A percentile compares a stretch with the other conserved stretches of the same genome.
Conservation (phyloP, 2,113 vertebrate species). For the Mionectes macconnelli region DNA sequence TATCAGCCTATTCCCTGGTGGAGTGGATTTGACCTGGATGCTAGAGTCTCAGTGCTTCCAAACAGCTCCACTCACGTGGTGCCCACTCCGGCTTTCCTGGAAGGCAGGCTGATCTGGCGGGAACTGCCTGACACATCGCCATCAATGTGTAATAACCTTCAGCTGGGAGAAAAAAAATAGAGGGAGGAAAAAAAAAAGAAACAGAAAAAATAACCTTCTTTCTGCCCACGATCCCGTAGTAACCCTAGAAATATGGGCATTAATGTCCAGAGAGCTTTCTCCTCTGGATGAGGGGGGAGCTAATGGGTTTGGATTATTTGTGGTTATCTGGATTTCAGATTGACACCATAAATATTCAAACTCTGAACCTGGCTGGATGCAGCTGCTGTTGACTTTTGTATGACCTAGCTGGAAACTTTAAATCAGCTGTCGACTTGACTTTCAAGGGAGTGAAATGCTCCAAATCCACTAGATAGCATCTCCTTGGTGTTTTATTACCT, state of each 20-base stretch:
- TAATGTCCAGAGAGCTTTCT: constrained; percentile 64
- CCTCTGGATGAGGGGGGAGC: constrained; percentile 37
- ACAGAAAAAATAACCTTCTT: neutral
- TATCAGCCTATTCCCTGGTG: constrained; percentile 28
- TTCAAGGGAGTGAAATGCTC: constrained; percentile 73
- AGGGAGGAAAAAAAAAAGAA: neutral
- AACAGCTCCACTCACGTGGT: neutral
- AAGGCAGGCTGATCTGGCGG: constrained; percentile 19
- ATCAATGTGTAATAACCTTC: neutral
- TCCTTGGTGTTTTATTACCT: constrained; percentile 72
- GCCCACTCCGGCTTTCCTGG: constrained; percentile 6
- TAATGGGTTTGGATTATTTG: constrained; percentile 78
- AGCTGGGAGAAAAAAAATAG: neutral
- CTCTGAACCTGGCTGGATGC: constrained; percentile 74
- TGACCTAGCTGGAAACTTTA: constrained; percentile 79
- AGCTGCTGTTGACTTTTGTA: constrained; percentile 73
- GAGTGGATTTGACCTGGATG: constrained; percentile 35
- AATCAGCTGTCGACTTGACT: constrained; percentile 77
- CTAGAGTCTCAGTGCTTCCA: neutral
- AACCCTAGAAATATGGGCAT: constrained; percentile 49
- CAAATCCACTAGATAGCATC: constrained; percentile 73
- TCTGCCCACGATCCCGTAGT: neutral
- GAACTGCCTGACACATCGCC: neutral
- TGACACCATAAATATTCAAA: constrained; percentile 81
- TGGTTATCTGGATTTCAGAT: constrained; percentile 81